Conservation (phyloP, 1,140 invertebrate genomes). For the Holotrichia oblita region DNA sequence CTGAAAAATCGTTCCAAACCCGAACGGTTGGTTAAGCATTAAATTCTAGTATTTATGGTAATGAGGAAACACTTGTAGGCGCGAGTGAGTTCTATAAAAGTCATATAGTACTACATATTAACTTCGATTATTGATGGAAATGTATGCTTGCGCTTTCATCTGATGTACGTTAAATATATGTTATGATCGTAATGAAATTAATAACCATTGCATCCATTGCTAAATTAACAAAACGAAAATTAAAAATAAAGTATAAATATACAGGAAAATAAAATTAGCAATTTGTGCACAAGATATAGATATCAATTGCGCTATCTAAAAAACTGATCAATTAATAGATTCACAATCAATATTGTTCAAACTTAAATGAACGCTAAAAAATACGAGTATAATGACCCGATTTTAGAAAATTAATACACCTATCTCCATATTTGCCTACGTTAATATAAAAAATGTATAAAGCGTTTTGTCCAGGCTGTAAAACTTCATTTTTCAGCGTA, state of each 20-base stretch:
- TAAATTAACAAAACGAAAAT: background rate
- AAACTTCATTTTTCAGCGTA: too few species aligned
- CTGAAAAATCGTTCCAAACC: background rate
- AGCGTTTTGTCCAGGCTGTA: too few species aligned
- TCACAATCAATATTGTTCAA: too few species aligned
- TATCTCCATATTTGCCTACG: too few species aligned
- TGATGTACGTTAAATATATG: background rate
- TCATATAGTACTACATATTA: constrained; percentile 19
- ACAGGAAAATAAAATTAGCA: background rate
- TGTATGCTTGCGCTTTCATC: background rate
- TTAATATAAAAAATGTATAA: too few species aligned
- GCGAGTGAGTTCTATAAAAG: background rate
- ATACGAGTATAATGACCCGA: too few species aligned
- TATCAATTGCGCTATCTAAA: too few species aligned
- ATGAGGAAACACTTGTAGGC: constrained; percentile 27
- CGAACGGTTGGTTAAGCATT: background rate
- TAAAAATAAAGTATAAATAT: background rate
- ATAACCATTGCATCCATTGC: background rate
- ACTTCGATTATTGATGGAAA: background rate
- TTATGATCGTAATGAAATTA: constrained; percentile 14
- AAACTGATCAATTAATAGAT: too few species aligned
- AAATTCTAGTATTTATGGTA: constrained; percentile 28
- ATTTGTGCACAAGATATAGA: too few species aligned
- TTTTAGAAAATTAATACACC: too few species aligned
- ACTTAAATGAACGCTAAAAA: too few species aligned